phyloP scores from a whole-genome alignment of 2,888 invertebrate species.

The Lissonota sp. region DNA sequence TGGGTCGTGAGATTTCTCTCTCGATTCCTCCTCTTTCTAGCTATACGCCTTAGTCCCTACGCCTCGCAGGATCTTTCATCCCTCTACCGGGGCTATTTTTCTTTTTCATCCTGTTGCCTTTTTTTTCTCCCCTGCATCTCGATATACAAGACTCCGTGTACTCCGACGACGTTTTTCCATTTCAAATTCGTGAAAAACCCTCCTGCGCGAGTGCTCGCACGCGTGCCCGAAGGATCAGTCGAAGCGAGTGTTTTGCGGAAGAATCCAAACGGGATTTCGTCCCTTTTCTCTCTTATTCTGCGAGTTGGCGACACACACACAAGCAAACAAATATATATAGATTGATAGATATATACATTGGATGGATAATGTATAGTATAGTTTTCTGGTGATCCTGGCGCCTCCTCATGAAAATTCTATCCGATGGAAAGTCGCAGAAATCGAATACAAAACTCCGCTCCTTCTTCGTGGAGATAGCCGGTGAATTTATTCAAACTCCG shows the following conservation, averaged over 20 bases:
- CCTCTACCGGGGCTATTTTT: conserved; percentile 45
- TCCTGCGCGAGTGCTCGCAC: conserved; percentile 30
- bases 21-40: conserved; percentile 52
- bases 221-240: conserved; percentile 51
- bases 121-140: conserved; percentile 45
- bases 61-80: conserved; percentile 38
- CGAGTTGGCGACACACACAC: conserved; percentile 8
- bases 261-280: conserved; percentile 40
- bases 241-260: conserved; percentile 33
- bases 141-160: conserved; percentile 46
- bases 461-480: conserved; percentile 57
- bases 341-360: conserved; percentile 31
- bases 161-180: conserved; percentile 18
- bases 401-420: conserved; percentile 70
- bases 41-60: conserved; percentile 35
- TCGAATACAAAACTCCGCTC: conserved; percentile 68
- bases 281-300: conserved; percentile 36
- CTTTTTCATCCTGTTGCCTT: conserved; percentile 43
- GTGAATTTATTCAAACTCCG: conserved; percentile 71
- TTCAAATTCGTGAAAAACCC: conserved; percentile 45
- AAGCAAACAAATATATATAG: conserved; percentile 11
- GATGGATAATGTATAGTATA: conserved; percentile 23
- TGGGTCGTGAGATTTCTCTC: conserved; percentile 78
- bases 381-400: conserved; percentile 54
- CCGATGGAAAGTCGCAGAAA: conserved; percentile 70